A percentile compares a stretch with the other conserved stretches of the same genome.
phyloP scores from a whole-genome alignment of 2,888 invertebrate genomes.

The Eutolmus rufibarbis region DNA sequence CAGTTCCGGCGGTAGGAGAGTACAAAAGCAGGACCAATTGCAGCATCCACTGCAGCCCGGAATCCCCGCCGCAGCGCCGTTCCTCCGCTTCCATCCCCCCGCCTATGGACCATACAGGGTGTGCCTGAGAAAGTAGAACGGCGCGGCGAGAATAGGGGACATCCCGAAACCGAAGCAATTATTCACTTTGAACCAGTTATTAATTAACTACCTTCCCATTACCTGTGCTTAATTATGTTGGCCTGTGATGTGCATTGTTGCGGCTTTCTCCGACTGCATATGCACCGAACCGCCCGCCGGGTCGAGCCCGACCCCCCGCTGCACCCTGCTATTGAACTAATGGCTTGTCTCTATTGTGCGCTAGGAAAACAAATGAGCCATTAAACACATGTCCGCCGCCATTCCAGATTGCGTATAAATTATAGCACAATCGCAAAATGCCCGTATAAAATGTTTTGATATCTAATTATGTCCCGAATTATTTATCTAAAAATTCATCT shows the following conservation, averaged over 20 bases:
- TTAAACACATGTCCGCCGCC: conserved; percentile 41
- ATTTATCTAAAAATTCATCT: conserved; percentile 36
- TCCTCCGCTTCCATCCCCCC: too few relatives aligned
- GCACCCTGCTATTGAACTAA: conserved; percentile 18
- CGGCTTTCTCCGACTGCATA: conserved; percentile 32
- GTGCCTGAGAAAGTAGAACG: neutral
- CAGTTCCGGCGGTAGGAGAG: neutral
- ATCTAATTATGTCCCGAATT: conserved; percentile 35
- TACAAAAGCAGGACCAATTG: neutral
- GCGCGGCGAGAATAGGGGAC: neutral
- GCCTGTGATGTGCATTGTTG: conserved; percentile 41
- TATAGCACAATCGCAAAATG: conserved; percentile 17
- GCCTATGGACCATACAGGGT: neutral
- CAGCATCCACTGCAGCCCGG: neutral
- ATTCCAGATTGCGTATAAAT: conserved; percentile 39
- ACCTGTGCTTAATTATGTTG: conserved; percentile 45
- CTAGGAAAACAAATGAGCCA: conserved; percentile 43
- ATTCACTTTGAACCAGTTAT: conserved; percentile 44
- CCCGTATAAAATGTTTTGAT: conserved; percentile 39
- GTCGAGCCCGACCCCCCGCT: neutral
- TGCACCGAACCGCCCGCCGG: neutral
- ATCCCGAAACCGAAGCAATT: conserved; percentile 37
- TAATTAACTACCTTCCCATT: conserved; percentile 47
- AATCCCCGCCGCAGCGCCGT: too few relatives aligned
- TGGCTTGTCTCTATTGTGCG: conserved; percentile 32